A percentile compares a stretch with the other conserved stretches of the same genome.
phyloP scores from a whole-genome alignment of 2,113 vertebrate species.

The Progne subis region DNA sequence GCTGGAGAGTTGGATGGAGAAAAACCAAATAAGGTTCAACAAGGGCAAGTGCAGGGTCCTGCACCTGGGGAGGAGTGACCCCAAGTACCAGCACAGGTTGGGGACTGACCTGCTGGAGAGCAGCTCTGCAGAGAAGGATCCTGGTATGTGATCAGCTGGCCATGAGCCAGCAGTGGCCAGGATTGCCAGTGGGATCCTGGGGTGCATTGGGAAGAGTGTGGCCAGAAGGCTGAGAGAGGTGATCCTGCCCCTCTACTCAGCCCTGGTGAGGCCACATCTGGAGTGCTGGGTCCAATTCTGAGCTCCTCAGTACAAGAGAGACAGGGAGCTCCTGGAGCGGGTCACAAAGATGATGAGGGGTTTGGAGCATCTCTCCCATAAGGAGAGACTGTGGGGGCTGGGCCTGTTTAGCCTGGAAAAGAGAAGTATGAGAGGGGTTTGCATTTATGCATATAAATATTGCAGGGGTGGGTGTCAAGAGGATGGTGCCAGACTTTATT shows the following conservation, averaged over 20 bases:
- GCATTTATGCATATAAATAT: background rate
- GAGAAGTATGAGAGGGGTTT: background rate
- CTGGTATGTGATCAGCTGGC: background rate
- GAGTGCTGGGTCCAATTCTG: background rate
- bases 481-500: background rate
- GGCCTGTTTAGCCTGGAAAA: background rate
- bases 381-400: background rate
- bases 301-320: background rate
- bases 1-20: background rate
- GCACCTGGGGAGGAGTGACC: background rate
- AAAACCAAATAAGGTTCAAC: background rate
- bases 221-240: fast-evolving
- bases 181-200: background rate
- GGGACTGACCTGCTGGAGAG: background rate
- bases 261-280: background rate
- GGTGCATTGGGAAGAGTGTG: background rate
- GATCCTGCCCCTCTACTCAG: background rate
- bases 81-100: background rate
- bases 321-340: background rate
- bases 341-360: background rate
- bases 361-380: background rate
- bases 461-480: fast-evolving
- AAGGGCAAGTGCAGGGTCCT: background rate
- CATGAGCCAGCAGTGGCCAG: background rate
- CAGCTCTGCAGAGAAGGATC: background rate